A percentile compares a stretch with the other conserved stretches of the same genome.
These are phyloP conservation scores for Druon quercuslanigerum DNA, from an alignment of 1,140 invertebrate genomes.

Conservation along the genomic window DNA sequence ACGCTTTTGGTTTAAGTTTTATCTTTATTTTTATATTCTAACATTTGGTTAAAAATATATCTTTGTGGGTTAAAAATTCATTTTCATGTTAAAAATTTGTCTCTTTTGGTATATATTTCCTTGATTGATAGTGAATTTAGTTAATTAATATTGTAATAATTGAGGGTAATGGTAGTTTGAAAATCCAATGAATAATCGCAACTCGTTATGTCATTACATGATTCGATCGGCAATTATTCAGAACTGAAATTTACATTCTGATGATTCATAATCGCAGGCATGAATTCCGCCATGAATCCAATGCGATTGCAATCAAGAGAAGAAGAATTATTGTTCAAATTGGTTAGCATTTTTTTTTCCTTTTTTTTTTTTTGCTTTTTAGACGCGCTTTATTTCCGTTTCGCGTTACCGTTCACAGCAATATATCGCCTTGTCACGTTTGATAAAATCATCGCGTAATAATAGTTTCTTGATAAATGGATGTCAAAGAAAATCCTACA, in stretches of 20 bases:
- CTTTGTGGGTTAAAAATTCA: no score
- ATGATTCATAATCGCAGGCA: conserved; percentile 8
- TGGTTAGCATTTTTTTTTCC: neutral
- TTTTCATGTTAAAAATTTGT: no score
- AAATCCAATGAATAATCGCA: neutral
- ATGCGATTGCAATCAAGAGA: conserved; percentile 14
- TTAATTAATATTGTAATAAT: neutral
- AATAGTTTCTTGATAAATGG: neutral
- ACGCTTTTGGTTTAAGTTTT: no score
- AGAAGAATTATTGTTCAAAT: conserved; percentile 28
- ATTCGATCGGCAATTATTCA: conserved; percentile 13
- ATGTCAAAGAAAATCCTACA: no score
- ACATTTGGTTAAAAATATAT: no score
- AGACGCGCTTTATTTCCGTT: neutral
- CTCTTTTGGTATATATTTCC: no score
- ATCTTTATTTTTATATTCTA: no score
- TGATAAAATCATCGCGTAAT: conserved; percentile 2
- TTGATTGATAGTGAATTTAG: neutral
- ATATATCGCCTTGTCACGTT: conserved; percentile 15
- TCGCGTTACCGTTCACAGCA: conserved; percentile 8
- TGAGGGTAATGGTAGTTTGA: neutral
- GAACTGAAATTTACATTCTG: conserved; percentile 8
- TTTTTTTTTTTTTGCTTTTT: neutral
- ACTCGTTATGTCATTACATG: conserved; percentile 8
- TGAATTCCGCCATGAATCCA: conserved; percentile 17